These are phyloP conservation scores for Tachina fera DNA, from an alignment of 2,888 invertebrate genomes.

Conservation along the genomic window DNA sequence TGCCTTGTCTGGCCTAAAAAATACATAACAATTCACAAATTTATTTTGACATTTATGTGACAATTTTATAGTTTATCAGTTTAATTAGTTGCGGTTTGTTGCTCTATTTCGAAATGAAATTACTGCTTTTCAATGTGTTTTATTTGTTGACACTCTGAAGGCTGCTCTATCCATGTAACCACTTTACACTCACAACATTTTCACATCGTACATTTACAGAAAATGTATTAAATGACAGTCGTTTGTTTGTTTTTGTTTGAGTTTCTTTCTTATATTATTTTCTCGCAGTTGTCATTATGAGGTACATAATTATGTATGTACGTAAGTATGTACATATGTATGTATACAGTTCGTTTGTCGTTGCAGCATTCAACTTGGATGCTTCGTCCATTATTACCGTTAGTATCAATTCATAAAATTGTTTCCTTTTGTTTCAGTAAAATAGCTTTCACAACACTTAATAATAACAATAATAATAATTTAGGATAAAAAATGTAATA, in stretches of 20 bases:
- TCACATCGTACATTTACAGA: constrained; percentile 30
- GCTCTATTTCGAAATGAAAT: constrained; percentile 10
- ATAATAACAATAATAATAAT: constrained; percentile 26
- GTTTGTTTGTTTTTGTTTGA: constrained; percentile 33
- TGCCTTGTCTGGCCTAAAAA: neutral
- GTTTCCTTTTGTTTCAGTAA: constrained; percentile 2
- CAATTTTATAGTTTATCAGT: constrained; percentile 48
- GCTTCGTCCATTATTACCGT: constrained; percentile 43
- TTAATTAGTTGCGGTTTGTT: constrained; percentile 43
- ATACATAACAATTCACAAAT: constrained; percentile 9
- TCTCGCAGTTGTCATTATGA: no score
- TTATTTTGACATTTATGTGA: constrained; percentile 47
- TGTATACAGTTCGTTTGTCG: neutral
- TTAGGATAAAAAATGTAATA: constrained; percentile 2
- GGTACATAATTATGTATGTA: no score
- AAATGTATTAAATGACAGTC: constrained; percentile 19
- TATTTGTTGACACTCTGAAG: neutral
- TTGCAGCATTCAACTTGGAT: constrained; percentile 9
- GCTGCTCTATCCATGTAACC: neutral
- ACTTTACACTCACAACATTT: constrained; percentile 10
- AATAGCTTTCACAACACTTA: constrained; percentile 44
- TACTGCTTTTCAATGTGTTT: neutral
- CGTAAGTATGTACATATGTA: neutral
- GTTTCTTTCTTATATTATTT: neutral
- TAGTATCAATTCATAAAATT: constrained; percentile 34